These are phyloP conservation scores for Pterocles gutturalis DNA, from an alignment of 2,113 vertebrate genomes.

Conservation along the genomic window DNA sequence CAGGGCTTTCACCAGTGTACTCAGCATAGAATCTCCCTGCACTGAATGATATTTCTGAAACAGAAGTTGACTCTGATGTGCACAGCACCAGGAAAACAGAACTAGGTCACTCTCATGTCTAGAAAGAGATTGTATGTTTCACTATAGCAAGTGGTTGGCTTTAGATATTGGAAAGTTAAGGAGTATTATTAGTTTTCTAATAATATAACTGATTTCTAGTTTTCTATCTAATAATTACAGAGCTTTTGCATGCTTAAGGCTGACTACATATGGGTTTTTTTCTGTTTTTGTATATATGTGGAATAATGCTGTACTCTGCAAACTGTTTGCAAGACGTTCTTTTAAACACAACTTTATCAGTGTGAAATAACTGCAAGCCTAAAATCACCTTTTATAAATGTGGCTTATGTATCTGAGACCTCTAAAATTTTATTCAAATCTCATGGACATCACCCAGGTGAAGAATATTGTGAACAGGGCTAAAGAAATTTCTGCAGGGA, in stretches of 20 bases:
- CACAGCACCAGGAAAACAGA: slow-evolving; percentile 47
- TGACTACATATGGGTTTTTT: not conserved
- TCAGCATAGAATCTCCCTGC: not conserved
- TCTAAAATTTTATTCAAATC: not conserved
- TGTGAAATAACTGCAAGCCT: not conserved
- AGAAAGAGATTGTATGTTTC: not conserved
- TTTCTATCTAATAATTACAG: not conserved
- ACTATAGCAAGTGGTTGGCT: not conserved
- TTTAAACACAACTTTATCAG: not conserved
- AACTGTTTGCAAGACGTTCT: not conserved
- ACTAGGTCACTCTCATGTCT: slow-evolving; percentile 46
- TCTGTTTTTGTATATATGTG: not conserved
- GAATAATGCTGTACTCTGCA: not conserved
- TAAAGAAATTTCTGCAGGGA: not conserved
- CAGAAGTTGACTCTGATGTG: not conserved
- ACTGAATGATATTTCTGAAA: not conserved
- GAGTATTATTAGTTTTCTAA: not conserved
- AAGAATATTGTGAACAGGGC: not conserved
- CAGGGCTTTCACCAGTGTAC: not conserved
- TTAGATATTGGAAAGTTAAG: not conserved
- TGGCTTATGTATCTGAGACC: not conserved
- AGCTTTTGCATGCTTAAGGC: not conserved
- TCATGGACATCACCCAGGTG: not conserved
- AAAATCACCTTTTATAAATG: not conserved
- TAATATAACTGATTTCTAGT: not conserved